These are phyloP conservation scores for Leontopithecus rosalia DNA, from an alignment of 2,797 vertebrate genomes.

Conservation along the genomic window DNA sequence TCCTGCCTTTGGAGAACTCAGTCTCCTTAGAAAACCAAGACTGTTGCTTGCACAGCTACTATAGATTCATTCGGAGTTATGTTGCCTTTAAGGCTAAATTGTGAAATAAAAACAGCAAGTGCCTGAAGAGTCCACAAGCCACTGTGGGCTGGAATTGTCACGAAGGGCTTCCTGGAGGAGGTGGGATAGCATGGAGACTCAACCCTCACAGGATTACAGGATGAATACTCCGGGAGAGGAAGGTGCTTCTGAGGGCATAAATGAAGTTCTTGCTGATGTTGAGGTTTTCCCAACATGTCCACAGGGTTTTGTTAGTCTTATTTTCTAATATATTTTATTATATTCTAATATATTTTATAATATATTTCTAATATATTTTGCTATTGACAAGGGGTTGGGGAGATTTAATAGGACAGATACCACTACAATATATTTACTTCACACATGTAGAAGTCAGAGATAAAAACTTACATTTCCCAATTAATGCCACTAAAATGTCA, in stretches of 20 bases:
- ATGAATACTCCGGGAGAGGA: not conserved
- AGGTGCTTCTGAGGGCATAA: not conserved
- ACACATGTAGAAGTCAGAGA: not conserved
- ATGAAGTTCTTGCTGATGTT: not conserved
- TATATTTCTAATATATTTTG: no score
- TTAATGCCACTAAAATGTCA: not conserved
- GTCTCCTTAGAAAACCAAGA: not conserved
- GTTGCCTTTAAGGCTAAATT: not conserved
- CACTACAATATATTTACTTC: no score
- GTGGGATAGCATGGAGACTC: not conserved
- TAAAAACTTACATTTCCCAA: not conserved
- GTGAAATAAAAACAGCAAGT: not conserved
- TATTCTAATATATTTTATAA: no score
- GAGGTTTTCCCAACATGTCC: not conserved
- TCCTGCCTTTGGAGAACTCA: not conserved
- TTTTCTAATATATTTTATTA: not conserved
- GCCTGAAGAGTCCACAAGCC: not conserved
- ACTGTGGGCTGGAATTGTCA: no score
- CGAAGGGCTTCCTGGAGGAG: not conserved
- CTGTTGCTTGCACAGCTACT: not conserved
- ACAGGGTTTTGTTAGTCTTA: not conserved
- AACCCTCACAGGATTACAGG: not conserved
- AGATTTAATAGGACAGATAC: no score
- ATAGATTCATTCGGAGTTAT: not conserved
- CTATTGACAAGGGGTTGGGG: no score